Base-by-base conservation (phyloP, 2,113 vertebrate genomes). In the Neolamprologus sp. region DNA sequence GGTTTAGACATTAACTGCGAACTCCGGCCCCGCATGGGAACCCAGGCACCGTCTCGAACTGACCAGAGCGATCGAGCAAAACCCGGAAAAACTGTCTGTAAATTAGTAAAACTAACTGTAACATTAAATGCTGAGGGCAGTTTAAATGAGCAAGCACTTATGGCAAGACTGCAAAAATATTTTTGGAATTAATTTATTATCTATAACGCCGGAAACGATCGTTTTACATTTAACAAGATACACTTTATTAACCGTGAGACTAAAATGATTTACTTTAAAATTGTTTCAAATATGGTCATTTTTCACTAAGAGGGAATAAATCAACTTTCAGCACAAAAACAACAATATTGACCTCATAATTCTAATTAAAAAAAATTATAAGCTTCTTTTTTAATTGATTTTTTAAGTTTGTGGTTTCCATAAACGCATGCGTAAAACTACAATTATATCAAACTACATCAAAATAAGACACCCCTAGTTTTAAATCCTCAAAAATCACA, bases 1-100 rank as follows among this genome's bases (percentile, higher is more conserved):
- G 93, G 93, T 93, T 96, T 95, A 94, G 94, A 95, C 95, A 95
- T 95, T 96, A 95, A 96, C 92, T 92, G 84, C 93, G 92, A 95
- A 92, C 93, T 93, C 90, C 83, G 89, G 85, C 88, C 85, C 80
- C 4, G 60, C 82, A 82, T 88, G 86, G 81, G 81, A 90, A 82
- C 87, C 85, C 79, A 9, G 2, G 47, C 81, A 57, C 88, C 9
- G 85, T 82, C 85, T 84, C 87, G 31, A 47, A 26, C 47, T 73
- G 88, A 85, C 80, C 85, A 23, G 51, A 1, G 28, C 45, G 2
- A 45, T 13, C 4, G 3, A 17, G 26, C 31, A 23, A 2, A 26
- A 12, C 12, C 9, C 28, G 1, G 19, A 5, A 19, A 58, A n/a
- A 0, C 23, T 28, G 19, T 6, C 35, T 75, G 53, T 75, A 80